A percentile compares a stretch with the other conserved stretches of the same genome.
phyloP scores from a whole-genome alignment of 2,113 vertebrate genomes.

The Alces alces region DNA sequence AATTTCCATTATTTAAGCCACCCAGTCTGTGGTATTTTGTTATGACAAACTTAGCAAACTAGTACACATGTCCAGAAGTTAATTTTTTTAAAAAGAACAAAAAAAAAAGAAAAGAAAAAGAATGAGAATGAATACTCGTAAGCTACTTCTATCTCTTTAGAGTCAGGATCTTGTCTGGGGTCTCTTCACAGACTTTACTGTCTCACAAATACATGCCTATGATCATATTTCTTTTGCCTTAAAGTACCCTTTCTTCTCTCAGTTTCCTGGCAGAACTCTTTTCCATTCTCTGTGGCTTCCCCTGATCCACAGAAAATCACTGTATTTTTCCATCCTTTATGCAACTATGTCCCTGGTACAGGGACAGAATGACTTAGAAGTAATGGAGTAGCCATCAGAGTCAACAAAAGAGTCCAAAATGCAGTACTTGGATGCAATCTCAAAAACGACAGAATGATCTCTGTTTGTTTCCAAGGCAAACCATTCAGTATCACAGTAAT shows the following conservation, averaged over 20 bases:
- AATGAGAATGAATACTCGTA: background rate
- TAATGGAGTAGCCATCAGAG: background rate
- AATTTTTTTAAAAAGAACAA: background rate
- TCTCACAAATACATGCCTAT: background rate
- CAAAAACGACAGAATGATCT: background rate
- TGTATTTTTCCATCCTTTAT: background rate
- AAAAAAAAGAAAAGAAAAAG: background rate
- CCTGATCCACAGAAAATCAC: background rate
- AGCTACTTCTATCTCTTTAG: background rate
- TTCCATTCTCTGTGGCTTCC: background rate
- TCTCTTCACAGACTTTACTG: background rate
- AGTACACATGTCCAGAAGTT: background rate
- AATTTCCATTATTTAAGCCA: background rate
- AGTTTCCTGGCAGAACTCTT: background rate
- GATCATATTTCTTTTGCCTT: background rate
- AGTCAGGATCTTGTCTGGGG: background rate
- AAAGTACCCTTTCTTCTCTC: background rate
- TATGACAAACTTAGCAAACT: background rate
- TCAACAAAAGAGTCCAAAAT: background rate
- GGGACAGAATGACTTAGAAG: background rate
- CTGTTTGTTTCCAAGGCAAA: background rate
- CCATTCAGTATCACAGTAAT: background rate
- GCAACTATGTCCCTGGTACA: background rate
- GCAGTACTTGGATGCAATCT: background rate
- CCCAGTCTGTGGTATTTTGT: background rate